Conservation (phyloP, 1,140 invertebrate species). For the Onthophagus taurus region DNA sequence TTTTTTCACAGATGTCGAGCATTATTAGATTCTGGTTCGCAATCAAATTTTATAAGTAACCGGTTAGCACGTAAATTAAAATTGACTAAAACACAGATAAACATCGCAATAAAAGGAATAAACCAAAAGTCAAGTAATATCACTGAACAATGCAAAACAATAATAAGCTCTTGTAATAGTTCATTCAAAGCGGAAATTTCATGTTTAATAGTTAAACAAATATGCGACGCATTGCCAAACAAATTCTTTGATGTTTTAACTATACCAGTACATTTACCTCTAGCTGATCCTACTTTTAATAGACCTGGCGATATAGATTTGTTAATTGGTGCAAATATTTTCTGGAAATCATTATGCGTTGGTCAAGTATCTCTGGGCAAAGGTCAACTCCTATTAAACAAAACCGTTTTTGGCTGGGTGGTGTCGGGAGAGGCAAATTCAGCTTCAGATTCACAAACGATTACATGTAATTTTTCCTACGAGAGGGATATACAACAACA, state of each 20-base stretch:
- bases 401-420: constrained; percentile 32
- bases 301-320: constrained; percentile 23
- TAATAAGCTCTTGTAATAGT: constrained; percentile 7
- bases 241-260: background rate
- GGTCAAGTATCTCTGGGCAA: constrained; percentile 21
- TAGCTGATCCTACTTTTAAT: constrained; percentile 28
- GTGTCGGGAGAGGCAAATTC: constrained; percentile 12
- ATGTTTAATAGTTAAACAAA: constrained; percentile 10
- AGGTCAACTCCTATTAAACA: constrained; percentile 23
- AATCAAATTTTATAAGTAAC: too few species aligned
- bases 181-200: constrained; percentile 2
- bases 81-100: background rate
- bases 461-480: constrained; percentile 4
- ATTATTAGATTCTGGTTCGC: too few species aligned
- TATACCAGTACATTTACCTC: constrained; percentile 9
- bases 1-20: background rate
- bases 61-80: too few species aligned
- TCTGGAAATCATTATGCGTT: constrained; percentile 27
- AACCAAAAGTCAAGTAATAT: background rate
- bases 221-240: constrained; percentile 1
- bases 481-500: constrained; percentile 5
- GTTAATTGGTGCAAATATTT: constrained; percentile 27
- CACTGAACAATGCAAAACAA: constrained; percentile 1
- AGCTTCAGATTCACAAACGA: background rate
- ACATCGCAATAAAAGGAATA: background rate